Evolutionary conservation across 1,140 invertebrate genomes (phyloP).

Genomic region (Ips typographus): DNA sequence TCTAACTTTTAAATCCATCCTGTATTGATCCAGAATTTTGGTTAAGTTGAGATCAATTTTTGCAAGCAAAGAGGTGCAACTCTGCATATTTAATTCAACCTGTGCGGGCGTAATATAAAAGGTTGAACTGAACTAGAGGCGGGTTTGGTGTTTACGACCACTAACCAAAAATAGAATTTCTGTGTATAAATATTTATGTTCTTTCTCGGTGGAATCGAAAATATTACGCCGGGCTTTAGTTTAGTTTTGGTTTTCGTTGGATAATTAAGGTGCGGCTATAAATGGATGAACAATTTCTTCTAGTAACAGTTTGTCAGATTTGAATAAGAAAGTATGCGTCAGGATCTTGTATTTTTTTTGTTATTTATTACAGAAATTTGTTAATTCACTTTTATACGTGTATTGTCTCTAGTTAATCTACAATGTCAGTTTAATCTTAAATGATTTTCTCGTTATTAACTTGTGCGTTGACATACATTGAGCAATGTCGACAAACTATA

Average conservation of each 20-base stretch:
- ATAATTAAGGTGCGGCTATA: neutral
- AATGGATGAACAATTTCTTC: neutral
- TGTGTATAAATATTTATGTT: constrained; percentile 25
- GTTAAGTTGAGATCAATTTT: neutral
- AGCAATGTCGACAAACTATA: no score
- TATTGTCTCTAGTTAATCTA: no score
- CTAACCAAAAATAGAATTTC: constrained; percentile 9
- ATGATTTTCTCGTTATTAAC: no score
- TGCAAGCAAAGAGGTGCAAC: neutral
- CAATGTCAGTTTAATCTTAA: no score
- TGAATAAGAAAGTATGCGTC: no score
- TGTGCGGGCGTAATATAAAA: constrained; percentile 10
- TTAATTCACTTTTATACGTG: no score
- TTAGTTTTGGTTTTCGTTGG: constrained; percentile 12
- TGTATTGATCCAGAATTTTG: neutral
- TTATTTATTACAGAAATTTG: no score
- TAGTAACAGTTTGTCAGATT: no score
- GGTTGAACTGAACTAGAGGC: constrained; percentile 5
- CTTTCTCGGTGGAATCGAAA: constrained; percentile 13
- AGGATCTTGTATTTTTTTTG: no score
- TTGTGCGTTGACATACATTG: no score
- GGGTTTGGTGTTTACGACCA: neutral
- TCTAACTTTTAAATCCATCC: no score
- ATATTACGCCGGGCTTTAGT: constrained; percentile 14
- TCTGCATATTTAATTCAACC: constrained; percentile 9